Conservation (phyloP, 2,888 invertebrate genomes). For the Parelbella ahira region DNA sequence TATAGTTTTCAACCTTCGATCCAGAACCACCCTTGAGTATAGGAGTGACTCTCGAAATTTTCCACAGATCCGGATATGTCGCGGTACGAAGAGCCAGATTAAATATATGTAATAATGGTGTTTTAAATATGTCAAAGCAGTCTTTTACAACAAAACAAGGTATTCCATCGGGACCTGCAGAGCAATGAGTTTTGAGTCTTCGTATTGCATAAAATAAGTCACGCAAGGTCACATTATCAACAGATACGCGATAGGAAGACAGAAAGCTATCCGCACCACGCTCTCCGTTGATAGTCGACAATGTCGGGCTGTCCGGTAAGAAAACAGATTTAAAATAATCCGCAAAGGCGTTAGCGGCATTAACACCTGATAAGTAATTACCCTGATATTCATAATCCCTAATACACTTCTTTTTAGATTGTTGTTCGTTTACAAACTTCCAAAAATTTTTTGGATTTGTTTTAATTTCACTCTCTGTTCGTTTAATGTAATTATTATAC, state of each 20-base stretch:
- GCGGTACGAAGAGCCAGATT: neutral
- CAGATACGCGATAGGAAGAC: neutral
- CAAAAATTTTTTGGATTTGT: slow-evolving; percentile 10
- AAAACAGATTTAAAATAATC: slow-evolving; percentile 8
- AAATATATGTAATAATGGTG: neutral
- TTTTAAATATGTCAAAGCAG: neutral
- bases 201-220: neutral
- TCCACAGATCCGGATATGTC: neutral
- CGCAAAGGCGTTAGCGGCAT: slow-evolving; percentile 14
- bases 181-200: neutral
- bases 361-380: neutral
- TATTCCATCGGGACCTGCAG: neutral
- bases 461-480: slow-evolving; percentile 2
- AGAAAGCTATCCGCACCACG: neutral
- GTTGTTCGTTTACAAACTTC: slow-evolving; percentile 9
- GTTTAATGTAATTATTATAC: slow-evolving; percentile 3
- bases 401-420: neutral
- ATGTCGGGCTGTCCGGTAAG: neutral
- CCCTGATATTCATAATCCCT: neutral
- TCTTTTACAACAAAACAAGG: neutral
- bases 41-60: slow-evolving; percentile 1
- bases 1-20: neutral
- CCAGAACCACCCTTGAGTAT: neutral
- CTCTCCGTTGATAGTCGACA: neutral
- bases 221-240: neutral